Percentiles rank a stretch among this genome's conserved stretches.
Conservation (phyloP, 1,140 invertebrate species). For the Eubasilissa regina region DNA sequence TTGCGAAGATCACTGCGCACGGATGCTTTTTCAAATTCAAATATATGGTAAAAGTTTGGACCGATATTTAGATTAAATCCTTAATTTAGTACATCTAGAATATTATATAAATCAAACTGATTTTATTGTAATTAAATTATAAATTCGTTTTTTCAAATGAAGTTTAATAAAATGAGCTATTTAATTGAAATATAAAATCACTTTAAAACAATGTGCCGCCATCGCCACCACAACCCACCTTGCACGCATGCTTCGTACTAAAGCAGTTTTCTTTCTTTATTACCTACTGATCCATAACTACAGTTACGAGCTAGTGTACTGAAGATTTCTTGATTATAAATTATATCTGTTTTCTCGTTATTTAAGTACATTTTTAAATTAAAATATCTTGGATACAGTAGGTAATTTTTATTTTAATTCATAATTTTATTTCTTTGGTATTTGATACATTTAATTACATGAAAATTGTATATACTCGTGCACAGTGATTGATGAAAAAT, state of each 20-base stretch:
- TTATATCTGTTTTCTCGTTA: not conserved
- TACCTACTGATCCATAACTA: slow-evolving; percentile 42
- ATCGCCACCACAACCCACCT: no score
- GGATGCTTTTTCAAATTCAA: slow-evolving; percentile 42
- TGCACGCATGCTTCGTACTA: slow-evolving; percentile 6
- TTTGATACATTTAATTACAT: not conserved
- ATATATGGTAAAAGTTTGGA: not conserved
- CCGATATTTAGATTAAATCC: no score
- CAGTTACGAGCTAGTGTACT: slow-evolving; percentile 18
- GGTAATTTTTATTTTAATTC: not conserved
- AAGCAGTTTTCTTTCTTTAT: slow-evolving; percentile 10
- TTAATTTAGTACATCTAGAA: no score
- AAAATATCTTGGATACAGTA: not conserved
- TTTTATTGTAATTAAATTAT: no score
- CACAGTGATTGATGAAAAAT: not conserved
- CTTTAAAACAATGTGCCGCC: slow-evolving; percentile 12
- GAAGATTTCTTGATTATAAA: slow-evolving; percentile 18
- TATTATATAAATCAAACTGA: no score
- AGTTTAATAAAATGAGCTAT: no score
- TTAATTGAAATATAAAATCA: no score
- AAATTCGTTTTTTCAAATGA: no score
- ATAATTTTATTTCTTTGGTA: not conserved
- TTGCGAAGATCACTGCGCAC: slow-evolving; percentile 19
- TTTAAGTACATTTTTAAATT: slow-evolving; percentile 3
- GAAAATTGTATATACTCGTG: not conserved